A percentile compares a stretch with the other conserved stretches of the same genome.
Evolutionary conservation across 2,888 invertebrate genomes (phyloP).

Genomic region (Anoplius nigerrimus): DNA sequence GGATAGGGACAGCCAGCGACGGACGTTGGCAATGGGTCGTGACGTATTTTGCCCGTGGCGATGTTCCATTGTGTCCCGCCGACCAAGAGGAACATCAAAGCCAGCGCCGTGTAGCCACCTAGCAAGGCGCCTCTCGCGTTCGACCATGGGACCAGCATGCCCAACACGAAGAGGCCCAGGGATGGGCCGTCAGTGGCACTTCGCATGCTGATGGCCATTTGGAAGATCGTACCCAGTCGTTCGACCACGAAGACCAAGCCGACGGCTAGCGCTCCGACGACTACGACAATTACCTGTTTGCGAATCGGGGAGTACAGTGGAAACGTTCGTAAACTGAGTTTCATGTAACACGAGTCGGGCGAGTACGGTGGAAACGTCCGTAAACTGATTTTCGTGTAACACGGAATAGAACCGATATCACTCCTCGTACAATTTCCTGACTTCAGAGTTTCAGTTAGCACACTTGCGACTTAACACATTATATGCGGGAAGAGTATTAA

Average conservation of each 20-base stretch:
- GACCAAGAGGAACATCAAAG: slow-evolving; percentile 62
- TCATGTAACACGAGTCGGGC: too few relatives aligned
- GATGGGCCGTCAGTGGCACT: slow-evolving; percentile 83
- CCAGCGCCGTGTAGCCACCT: slow-evolving; percentile 70
- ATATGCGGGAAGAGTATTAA: too few relatives aligned
- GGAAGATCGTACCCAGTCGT: slow-evolving; percentile 81
- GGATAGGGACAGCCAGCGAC: slow-evolving; percentile 52
- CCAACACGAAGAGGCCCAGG: slow-evolving; percentile 82
- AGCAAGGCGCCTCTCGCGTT: slow-evolving; percentile 79
- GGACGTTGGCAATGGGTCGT: slow-evolving; percentile 52
- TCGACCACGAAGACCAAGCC: slow-evolving; percentile 79
- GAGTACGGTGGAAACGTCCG: too few relatives aligned
- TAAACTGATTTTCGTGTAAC: too few relatives aligned
- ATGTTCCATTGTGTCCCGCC: slow-evolving; percentile 63
- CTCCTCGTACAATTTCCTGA: too few relatives aligned
- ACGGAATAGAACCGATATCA: too few relatives aligned
- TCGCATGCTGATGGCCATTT: slow-evolving; percentile 80
- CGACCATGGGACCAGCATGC: slow-evolving; percentile 82
- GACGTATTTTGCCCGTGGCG: slow-evolving; percentile 45
- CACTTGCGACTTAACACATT: too few relatives aligned
- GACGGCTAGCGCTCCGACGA: slow-evolving; percentile 77
- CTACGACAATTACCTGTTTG: slow-evolving; percentile 70
- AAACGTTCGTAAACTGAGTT: not conserved
- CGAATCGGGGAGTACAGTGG: not conserved
- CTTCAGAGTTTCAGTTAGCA: too few relatives aligned